Evolutionary conservation across 2,797 vertebrate species (phyloP), one percentile per base, ranked within the genome.

Genomic region (Falco cherrug): DNA sequence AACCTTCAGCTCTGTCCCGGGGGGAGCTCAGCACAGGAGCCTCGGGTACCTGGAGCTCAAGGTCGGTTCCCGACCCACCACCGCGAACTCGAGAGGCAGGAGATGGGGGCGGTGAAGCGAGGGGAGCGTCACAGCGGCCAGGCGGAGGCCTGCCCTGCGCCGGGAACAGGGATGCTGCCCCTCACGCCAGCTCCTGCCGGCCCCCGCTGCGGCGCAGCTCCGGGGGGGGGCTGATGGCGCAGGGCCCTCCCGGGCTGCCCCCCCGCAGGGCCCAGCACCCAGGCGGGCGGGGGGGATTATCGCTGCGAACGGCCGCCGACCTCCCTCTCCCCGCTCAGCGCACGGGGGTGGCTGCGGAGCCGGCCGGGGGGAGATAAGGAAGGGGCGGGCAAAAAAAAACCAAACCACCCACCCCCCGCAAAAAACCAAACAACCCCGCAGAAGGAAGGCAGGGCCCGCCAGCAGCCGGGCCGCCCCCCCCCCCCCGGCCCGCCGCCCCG

Each of bases 321-420:
- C 50, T 6, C 63, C 74, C 61, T n/a, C 73, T 50, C 33, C 57
- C 60, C 68, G 18, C 51, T 20, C 41, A 1, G 33, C 48, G 24
- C 45, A 2, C 41, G 29, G 71, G 59, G 78, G 77, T 64, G 84
- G 51, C 56, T 45, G 43, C 48, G 20, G 33, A 74, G 83, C 41
- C 60, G 75, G 68, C 70, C 48, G 39, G 82, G 68, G 76, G 50
- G 37, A 75, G 83, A 91, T 75, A 79, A 86, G 71, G 51, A 64
- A 64, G 22, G 74, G 17, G 57, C 13, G 11, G 39, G 28, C 7
- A 5, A 17, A 13, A 21, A 18, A 9, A 17, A 37, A 48, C 6
- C 41, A 43, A 73, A 37, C 37, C 37, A 37, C 37, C 37, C 41
- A 41, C 41, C 41, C 13, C 41, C 41, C 41, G 37, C 4, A 6